Evolutionary conservation across 2,888 invertebrate species (phyloP).

Genomic region (Ophion costatus): DNA sequence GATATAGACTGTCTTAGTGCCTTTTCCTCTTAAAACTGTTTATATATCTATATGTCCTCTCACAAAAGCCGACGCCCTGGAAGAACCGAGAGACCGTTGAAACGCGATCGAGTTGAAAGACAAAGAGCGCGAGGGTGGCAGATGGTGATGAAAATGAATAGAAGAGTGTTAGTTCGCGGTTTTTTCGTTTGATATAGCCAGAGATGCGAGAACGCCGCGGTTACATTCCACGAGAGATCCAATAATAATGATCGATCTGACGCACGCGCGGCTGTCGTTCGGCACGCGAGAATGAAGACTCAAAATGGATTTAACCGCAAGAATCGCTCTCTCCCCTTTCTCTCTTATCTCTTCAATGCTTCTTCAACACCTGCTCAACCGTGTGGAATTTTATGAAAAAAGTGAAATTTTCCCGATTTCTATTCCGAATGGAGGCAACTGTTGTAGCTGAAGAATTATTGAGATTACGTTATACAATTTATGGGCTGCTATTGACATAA

Average conservation of each 20-base stretch:
- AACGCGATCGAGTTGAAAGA: conserved; percentile 43
- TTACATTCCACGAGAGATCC: conserved; percentile 69
- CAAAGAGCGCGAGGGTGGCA: conserved; percentile 48
- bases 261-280: background rate
- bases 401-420: background rate
- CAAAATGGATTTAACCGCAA: conserved; percentile 47
- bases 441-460: background rate
- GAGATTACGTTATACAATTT: background rate
- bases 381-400: background rate
- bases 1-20: conserved; percentile 47
- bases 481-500: background rate
- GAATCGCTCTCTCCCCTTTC: conserved; percentile 13
- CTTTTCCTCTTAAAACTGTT: conserved; percentile 46
- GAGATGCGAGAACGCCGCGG: conserved; percentile 42
- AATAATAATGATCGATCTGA: conserved; percentile 80
- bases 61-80: conserved; percentile 43
- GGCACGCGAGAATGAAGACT: conserved; percentile 49
- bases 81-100: conserved; percentile 46
- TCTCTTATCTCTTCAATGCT: conserved; percentile 15
- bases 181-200: conserved; percentile 45
- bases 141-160: conserved; percentile 48
- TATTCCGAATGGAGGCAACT: background rate
- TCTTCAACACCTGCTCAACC: conserved; percentile 1
- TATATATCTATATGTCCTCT: conserved; percentile 13
- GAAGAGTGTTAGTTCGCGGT: conserved; percentile 36